phyloP scores from a whole-genome alignment of 2,113 vertebrate species.

The Gymnobelideus leadbeateri region DNA sequence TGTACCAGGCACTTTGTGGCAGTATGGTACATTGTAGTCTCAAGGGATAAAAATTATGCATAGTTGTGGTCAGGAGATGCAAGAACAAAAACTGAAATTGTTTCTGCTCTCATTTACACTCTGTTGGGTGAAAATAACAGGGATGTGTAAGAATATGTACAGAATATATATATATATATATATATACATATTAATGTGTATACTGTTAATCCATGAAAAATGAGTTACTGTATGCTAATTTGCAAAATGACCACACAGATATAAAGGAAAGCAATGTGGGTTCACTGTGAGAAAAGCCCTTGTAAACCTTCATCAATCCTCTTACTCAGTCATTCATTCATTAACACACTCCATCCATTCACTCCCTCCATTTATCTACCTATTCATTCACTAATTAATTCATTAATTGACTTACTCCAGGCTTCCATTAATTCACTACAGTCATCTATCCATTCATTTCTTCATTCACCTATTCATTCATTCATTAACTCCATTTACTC shows the following conservation, averaged over 20 bases:
- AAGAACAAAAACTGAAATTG: neutral
- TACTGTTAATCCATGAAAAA: neutral
- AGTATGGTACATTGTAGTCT: neutral
- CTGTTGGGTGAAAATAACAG: neutral
- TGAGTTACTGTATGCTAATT: neutral
- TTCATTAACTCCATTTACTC: neutral
- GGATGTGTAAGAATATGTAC: neutral
- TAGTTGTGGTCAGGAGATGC: neutral
- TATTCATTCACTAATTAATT: neutral
- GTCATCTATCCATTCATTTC: neutral
- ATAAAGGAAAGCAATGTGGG: neutral
- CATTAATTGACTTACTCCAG: neutral
- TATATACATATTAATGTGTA: neutral
- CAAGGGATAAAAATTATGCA: neutral
- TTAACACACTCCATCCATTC: neutral
- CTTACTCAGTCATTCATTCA: neutral
- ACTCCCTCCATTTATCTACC: neutral
- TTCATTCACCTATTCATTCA: neutral
- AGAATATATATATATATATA: neutral
- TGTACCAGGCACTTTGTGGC: neutral
- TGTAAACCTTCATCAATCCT: neutral
- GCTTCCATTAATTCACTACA: neutral
- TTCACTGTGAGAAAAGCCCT: neutral
- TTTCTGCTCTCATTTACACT: neutral
- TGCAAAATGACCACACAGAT: neutral